Evolutionary conservation across 2,797 vertebrate genomes (phyloP).

Genomic region (Clarias pachynema): DNA sequence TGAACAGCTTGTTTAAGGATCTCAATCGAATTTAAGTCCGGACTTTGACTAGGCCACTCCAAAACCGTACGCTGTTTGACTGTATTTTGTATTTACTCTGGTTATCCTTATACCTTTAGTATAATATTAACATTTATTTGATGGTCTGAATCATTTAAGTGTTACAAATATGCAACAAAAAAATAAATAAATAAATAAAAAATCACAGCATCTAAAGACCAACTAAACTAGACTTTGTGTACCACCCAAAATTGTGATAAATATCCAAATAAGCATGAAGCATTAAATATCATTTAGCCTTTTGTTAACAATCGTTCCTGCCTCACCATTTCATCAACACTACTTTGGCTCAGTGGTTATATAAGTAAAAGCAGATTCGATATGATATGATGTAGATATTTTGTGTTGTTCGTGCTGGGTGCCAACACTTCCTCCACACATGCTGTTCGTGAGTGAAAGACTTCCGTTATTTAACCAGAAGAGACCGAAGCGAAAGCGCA

Average conservation of each 20-base stretch:
- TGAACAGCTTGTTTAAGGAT: too few relatives aligned
- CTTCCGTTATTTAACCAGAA: background rate
- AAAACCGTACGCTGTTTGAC: too few relatives aligned
- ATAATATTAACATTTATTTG: too few relatives aligned
- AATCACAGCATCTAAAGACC: background rate
- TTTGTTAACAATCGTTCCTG: background rate
- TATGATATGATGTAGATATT: background rate
- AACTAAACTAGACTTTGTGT: background rate
- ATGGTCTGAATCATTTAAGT: too few relatives aligned
- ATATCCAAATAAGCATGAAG: background rate
- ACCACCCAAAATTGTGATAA: background rate
- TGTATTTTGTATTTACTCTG: too few relatives aligned
- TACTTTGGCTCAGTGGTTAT: background rate
- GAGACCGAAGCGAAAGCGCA: background rate
- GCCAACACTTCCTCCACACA: constrained; percentile 17
- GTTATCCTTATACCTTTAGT: too few relatives aligned
- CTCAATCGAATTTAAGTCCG: too few relatives aligned
- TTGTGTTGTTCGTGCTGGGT: background rate
- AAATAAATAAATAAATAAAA: too few relatives aligned
- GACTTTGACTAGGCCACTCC: too few relatives aligned
- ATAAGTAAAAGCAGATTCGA: background rate
- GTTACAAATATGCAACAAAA: too few relatives aligned
- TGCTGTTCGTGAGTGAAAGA: background rate
- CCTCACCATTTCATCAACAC: background rate
- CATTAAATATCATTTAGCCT: background rate